Conservation (phyloP, 1,140 invertebrate species). For the Dinothrombium tinctorium region DNA sequence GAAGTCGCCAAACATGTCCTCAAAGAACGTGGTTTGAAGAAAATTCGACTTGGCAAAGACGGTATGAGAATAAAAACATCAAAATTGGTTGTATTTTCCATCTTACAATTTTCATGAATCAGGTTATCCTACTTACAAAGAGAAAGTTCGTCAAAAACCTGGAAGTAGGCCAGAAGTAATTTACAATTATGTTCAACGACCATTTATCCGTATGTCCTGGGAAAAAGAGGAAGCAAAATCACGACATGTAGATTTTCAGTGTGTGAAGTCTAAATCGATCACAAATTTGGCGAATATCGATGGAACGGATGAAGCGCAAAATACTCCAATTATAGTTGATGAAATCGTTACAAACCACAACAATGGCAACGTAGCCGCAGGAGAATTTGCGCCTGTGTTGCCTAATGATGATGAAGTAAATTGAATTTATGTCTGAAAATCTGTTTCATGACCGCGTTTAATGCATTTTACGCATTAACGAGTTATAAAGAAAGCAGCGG, state of each 20-base stretch:
- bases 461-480: too few relatives aligned
- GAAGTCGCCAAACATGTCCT: conserved; percentile 88
- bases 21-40: conserved; percentile 92
- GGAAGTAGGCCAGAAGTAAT: conserved; percentile 48
- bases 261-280: conserved; percentile 78
- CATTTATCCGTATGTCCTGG: conserved; percentile 99
- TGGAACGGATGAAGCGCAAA: conserved; percentile 5
- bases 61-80: conserved; percentile 22
- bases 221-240: conserved; percentile 98
- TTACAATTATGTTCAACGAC: conserved; percentile 98
- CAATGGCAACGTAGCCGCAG: too few relatives aligned
- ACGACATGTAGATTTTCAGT: conserved; percentile 95
- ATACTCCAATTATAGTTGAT: too few relatives aligned
- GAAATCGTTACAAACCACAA: too few relatives aligned
- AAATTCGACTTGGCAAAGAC: conserved; percentile 95
- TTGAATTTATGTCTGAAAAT: too few relatives aligned
- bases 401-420: too few relatives aligned
- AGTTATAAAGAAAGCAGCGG: too few relatives aligned
- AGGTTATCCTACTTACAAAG: conserved; percentile 94
- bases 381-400: too few relatives aligned
- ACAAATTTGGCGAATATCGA: conserved; percentile 46
- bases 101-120: conserved; percentile 7
- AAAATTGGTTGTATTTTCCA: neutral
- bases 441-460: too few relatives aligned
- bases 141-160: conserved; percentile 47